Base-by-base conservation (phyloP, 2,113 vertebrate genomes). In the Istiophorus platypterus region DNA sequence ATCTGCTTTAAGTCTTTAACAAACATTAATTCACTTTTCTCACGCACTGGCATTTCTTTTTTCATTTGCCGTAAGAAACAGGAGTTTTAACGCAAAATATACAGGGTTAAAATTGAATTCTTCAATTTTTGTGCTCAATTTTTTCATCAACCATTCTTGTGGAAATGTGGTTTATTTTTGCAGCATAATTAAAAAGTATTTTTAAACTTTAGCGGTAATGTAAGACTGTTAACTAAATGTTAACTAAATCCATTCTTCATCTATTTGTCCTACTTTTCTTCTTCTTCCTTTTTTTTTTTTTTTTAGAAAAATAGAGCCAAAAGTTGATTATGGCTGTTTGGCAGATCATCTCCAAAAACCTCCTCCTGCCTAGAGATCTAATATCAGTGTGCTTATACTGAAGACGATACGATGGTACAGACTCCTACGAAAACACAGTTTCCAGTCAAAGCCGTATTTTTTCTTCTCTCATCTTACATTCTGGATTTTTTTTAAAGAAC, bases 401-500 rank as follows among this genome's bases (percentile, higher is more conserved):
- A 64, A 78, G 82, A 92, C 92, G 52, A 93, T 89, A 93, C 88
- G 54, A 84, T 91, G 87, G 88, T 86, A 92, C 91, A 90, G 88
- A 91, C 81, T 91, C 82, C 85, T 91, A 93, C 78, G 26, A 88
- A 90, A 90, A 91, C 88, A 92, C 89, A 89, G 84, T 90, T 87
- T 90, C 85, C 84, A 85, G 73, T 89, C 73, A 72, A 72, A 76
- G 70, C 64, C 58, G 0, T 79, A 67, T 76, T 74, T 84, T 84
- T 72, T 84, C 76, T 86, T 69, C 71, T 88, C 76, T 79, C 68
- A 1, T 80, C 66, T 65, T 91, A 94, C 93, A 93, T 93, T 93
- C 92, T 87, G 71, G 34, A 82, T 92, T 92, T 83, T 89, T 89
- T 88, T 89, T 83, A 84, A 88, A 85, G 86, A 91, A 94, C 93